Conservation (phyloP, 1,140 invertebrate species). For the Nasonia giraulti region DNA sequence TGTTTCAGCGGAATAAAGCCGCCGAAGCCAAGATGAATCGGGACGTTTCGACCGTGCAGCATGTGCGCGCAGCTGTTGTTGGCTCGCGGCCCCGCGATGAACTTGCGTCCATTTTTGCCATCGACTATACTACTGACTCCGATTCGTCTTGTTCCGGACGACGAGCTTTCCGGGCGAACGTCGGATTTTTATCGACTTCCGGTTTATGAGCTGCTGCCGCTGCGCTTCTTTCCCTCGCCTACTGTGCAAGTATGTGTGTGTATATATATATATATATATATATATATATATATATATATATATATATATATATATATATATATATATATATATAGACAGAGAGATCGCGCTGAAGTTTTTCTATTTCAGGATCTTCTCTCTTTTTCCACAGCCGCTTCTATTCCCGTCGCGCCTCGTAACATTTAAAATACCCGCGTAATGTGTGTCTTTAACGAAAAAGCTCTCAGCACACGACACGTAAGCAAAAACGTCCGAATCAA, state of each 20-base stretch:
- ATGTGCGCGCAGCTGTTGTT: slow-evolving; percentile 45
- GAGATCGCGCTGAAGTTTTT: background rate
- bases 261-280: too few species aligned
- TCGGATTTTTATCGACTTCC: slow-evolving; percentile 24
- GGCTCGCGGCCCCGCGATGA: slow-evolving; percentile 25
- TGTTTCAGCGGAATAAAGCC: slow-evolving; percentile 24
- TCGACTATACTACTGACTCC: background rate
- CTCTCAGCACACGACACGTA: background rate
- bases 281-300: too few species aligned
- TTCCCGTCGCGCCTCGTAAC: background rate
- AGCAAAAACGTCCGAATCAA: background rate
- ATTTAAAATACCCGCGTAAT: too few species aligned
- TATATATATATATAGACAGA: background rate
- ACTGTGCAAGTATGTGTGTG: too few species aligned
- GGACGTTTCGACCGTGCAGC: slow-evolving; percentile 21
- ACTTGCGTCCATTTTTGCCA: slow-evolving; percentile 7
- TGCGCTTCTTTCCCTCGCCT: background rate
- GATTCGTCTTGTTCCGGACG: slow-evolving; percentile 15
- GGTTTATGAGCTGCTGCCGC: slow-evolving; percentile 6
- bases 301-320: too few species aligned
- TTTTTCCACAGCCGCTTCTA: background rate
- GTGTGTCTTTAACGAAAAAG: too few species aligned
- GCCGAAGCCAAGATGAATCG: slow-evolving; percentile 40
- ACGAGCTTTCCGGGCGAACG: background rate
- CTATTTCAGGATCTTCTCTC: background rate